These are phyloP conservation scores for Pristiophorus japonicus DNA, from an alignment of 2,113 vertebrate genomes.

Conservation along the genomic window DNA sequence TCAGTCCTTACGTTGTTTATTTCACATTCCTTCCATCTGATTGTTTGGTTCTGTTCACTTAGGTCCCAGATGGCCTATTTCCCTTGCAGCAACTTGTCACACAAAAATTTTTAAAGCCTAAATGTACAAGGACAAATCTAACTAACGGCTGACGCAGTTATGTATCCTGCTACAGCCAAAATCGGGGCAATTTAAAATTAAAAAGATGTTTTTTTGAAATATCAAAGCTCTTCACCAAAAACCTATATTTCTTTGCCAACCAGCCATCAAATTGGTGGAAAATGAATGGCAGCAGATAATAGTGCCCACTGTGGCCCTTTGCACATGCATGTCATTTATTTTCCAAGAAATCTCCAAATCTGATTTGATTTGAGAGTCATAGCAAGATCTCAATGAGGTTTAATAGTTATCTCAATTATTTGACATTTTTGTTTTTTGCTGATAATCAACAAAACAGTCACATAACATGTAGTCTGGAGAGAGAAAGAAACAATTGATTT, in stretches of 20 bases:
- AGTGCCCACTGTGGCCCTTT: neutral
- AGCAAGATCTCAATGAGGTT: neutral
- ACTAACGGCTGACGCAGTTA: neutral
- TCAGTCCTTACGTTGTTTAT: no score
- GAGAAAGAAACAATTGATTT: neutral
- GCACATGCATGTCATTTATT: neutral
- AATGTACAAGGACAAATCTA: neutral
- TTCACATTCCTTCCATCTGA: no score
- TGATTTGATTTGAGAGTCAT: neutral
- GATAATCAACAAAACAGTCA: neutral
- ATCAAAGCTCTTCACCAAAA: no score
- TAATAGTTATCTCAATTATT: neutral
- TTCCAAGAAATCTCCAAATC: neutral
- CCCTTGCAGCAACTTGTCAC: neutral
- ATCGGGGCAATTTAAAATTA: no score
- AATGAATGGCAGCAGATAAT: neutral
- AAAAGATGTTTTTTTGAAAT: no score
- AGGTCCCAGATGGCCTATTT: neutral
- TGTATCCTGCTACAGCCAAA: no score
- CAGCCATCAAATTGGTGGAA: neutral
- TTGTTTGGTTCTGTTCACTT: neutral
- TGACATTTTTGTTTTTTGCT: neutral
- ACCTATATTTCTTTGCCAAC: neutral
- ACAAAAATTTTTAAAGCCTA: neutral
- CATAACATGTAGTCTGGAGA: neutral